These are phyloP conservation scores for Dasysyrphus albostriatus DNA, from an alignment of 2,888 invertebrate genomes.

Conservation along the genomic window DNA sequence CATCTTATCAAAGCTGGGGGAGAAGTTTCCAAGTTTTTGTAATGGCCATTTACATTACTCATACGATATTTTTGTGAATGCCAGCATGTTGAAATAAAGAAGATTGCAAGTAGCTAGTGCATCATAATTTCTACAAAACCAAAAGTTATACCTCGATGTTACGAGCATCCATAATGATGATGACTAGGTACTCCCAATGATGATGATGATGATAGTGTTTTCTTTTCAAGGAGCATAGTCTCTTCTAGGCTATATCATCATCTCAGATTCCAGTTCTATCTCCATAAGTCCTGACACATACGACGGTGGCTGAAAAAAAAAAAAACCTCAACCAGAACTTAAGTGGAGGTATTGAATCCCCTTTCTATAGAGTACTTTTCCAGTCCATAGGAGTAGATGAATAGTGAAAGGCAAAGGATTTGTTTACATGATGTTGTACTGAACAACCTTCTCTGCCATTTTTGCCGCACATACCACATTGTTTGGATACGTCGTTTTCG, in stretches of 20 bases:
- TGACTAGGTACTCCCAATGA: constrained; percentile 52
- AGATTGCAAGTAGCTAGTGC: constrained; percentile 20
- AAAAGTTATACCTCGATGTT: constrained; percentile 48
- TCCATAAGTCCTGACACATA: not conserved
- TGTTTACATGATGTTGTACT: constrained; percentile 47
- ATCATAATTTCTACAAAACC: constrained; percentile 37
- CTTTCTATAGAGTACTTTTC: constrained; percentile 38
- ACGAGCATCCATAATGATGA: constrained; percentile 62
- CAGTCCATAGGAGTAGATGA: constrained; percentile 52
- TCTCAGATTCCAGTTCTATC: constrained; percentile 1
- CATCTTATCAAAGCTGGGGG: too few relatives aligned
- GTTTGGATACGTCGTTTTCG: constrained; percentile 29
- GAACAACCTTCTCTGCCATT: constrained; percentile 10
- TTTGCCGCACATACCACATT: constrained; percentile 16
- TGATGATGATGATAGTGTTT: constrained; percentile 48
- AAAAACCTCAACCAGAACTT: not conserved
- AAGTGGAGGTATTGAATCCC: constrained; percentile 27
- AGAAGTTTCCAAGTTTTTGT: not conserved
- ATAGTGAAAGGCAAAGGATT: constrained; percentile 40
- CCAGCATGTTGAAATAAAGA: not conserved
- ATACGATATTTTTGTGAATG: too few relatives aligned
- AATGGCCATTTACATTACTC: not conserved
- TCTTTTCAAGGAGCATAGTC: constrained; percentile 50
- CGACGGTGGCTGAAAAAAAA: not conserved
- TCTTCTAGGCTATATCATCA: constrained; percentile 33